Conservation (phyloP, 2,113 vertebrate species). For the Irena cyanogastra region DNA sequence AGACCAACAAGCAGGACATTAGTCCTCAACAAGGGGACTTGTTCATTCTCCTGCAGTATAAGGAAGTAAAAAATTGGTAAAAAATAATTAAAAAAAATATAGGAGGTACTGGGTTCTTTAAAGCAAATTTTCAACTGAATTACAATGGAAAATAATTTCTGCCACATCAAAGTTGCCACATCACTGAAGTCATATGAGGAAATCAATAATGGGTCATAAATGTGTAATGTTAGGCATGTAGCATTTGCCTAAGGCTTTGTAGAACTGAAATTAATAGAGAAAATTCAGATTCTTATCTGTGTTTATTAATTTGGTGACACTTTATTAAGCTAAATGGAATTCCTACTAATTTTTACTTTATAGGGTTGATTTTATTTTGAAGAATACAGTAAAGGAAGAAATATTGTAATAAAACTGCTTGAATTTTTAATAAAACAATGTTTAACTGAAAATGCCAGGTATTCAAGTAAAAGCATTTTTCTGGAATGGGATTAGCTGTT, state of each 20-base stretch:
- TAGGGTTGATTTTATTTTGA: not conserved
- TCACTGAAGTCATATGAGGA: not conserved
- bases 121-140: not conserved
- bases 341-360: not conserved
- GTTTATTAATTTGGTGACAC: not conserved
- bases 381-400: not conserved
- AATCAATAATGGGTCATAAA: not conserved
- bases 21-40: not conserved
- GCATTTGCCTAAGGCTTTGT: not conserved
- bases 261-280: not conserved
- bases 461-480: not conserved
- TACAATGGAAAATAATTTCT: not conserved
- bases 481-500: not conserved
- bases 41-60: not conserved
- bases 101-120: not conserved
- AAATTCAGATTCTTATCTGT: not conserved
- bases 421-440: not conserved
- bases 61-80: not conserved
- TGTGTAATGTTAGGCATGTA: not conserved
- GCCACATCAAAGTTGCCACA: too few relatives aligned
- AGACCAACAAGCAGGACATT: not conserved
- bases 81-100: not conserved
- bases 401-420: not conserved
- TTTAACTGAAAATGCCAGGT: not conserved
- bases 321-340: not conserved